Conservation (phyloP, 2,113 vertebrate genomes). For the Dicerorhinus sumatrensis region DNA sequence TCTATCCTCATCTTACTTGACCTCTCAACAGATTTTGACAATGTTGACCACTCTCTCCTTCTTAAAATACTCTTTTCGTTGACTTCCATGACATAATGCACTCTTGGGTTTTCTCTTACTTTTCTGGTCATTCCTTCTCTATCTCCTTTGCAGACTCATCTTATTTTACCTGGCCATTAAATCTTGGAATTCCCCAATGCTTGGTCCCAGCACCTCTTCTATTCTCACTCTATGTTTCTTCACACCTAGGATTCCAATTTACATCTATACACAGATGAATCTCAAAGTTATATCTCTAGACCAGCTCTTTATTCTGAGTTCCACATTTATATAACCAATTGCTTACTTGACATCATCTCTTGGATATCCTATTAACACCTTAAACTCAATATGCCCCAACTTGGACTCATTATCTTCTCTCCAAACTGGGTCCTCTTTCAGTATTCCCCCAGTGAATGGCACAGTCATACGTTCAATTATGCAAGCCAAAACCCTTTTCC, state of each 20-base stretch:
- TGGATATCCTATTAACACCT: slow-evolving; percentile 23
- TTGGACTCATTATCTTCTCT: slow-evolving; percentile 18
- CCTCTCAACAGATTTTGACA: background rate
- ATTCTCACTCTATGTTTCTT: slow-evolving; percentile 6
- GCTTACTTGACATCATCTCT: background rate
- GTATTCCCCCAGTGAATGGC: background rate
- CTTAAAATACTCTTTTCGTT: background rate
- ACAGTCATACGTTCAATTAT: background rate
- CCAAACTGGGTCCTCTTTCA: background rate
- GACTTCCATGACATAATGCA: background rate
- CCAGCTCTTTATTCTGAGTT: slow-evolving; percentile 28
- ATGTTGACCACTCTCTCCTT: background rate
- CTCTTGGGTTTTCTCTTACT: background rate
- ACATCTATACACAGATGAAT: background rate
- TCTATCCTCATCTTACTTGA: background rate
- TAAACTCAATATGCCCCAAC: slow-evolving; percentile 4
- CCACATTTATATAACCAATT: background rate
- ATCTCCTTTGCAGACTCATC: background rate
- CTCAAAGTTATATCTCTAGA: background rate
- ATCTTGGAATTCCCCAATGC: background rate
- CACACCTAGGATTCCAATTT: background rate
- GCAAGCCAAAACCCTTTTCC: background rate
- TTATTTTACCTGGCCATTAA: background rate
- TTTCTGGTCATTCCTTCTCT: background rate
- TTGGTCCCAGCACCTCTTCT: background rate